Base-by-base conservation (phyloP, 1,140 invertebrate genomes). In the Drosophila pachea region DNA sequence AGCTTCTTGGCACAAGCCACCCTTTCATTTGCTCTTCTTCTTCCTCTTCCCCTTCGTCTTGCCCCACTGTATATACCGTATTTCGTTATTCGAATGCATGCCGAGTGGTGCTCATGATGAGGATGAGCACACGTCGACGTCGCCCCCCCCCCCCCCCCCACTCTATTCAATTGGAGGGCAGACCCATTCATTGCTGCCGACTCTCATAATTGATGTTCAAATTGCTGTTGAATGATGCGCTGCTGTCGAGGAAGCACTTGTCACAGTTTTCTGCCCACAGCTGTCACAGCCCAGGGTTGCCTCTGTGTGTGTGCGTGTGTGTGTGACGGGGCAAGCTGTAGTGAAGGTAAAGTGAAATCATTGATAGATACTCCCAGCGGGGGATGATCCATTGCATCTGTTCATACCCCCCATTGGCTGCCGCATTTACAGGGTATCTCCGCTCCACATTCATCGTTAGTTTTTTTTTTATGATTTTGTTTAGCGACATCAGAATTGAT, bases 121-220 rank as follows among this genome's bases (percentile, higher is more conserved):
- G 61, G 29, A 67, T 71, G 68, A 55, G 64, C 68, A 61, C 63
- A 71, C 62, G 65, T 60, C 36, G 22, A 2, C 22, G 22, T 22
- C 22, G 22, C 1, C 22, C 1, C 3, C 22, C 1, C 1, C 22
- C 1, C 35, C 35, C 7, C 29, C 32, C 43, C 70, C 63, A 47
- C 45, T 35, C 49, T 52, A 58, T 49, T 43, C 49, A 49, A 47
- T 43, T 65, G 62, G 33, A 60, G 22, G 50, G 50, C 58, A 52
- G 12, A 22, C 14, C 55, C 42, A 67, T 67, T 59, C 58, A 59
- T 48, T 65, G 42, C 12, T 54, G 14, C 64, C 58, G 50, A 74
- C 73, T 73, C 73, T 73, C 78, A 83, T 84, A 84, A 84, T 84
- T 84, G 79, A 76, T 79, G 81, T 78, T 86, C 81, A 84, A 84